phyloP scores from a whole-genome alignment of 2,113 vertebrate genomes.

The Mustelus asterias region DNA sequence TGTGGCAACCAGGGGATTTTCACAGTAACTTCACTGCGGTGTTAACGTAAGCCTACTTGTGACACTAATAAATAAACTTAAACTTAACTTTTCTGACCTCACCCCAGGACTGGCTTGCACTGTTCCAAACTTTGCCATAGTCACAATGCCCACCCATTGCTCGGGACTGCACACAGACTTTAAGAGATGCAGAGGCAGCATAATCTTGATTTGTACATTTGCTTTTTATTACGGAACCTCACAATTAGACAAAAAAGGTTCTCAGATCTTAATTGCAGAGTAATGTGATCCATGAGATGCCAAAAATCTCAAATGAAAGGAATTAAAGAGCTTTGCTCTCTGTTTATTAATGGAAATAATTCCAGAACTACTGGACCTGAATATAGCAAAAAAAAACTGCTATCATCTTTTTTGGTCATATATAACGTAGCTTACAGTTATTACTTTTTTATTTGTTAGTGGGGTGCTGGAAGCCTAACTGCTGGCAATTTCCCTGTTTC shows the following conservation, averaged over 20 bases:
- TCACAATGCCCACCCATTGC: neutral
- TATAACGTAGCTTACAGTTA: neutral
- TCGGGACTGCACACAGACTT: neutral
- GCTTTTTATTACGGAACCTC: conserved; percentile 25
- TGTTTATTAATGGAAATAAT: conserved; percentile 35
- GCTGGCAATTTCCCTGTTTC: conserved; percentile 20
- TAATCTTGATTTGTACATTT: conserved; percentile 7
- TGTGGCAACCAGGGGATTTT: no score
- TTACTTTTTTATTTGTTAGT: conserved; percentile 13
- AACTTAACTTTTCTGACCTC: no score
- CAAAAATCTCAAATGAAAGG: neutral
- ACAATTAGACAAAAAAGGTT: conserved; percentile 16
- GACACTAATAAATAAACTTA: no score
- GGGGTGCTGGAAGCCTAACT: neutral
- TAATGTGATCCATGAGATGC: neutral
- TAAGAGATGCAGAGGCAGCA: conserved; percentile 11
- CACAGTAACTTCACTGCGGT: no score
- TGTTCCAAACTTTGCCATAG: neutral
- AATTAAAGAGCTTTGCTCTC: conserved; percentile 13
- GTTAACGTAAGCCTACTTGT: no score
- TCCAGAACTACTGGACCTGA: neutral
- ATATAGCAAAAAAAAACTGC: neutral
- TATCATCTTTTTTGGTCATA: neutral
- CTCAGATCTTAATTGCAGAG: conserved; percentile 29
- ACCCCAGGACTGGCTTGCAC: neutral